Base-by-base conservation (phyloP, 53 echinoderm and acorn worm species). In the Luidia sarsii region DNA sequence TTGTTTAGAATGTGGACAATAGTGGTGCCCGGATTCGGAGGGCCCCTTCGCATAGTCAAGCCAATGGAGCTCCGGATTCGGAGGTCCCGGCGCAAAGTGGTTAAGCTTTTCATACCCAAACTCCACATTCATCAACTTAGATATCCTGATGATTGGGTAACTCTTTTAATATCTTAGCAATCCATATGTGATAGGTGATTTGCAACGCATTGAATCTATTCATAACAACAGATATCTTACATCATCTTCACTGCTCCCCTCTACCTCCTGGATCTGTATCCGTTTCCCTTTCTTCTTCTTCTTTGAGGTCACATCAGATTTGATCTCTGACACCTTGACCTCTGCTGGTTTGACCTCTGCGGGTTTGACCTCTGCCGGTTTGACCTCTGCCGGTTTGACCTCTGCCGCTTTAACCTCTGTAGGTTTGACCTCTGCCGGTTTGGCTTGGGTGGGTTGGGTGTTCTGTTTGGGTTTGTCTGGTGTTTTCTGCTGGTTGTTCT, bases 201-300 rank as follows among this genome's bases (percentile, higher is more conserved):
- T n/a, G n/a, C n/a, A n/a, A n/a, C n/a, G n/a, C n/a, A n/a, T n/a
- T n/a, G n/a, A n/a, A n/a, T n/a, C n/a, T n/a, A n/a, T n/a, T n/a
- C n/a, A n/a, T n/a, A n/a, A n/a, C n/a, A n/a, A n/a, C n/a, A n/a
- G 15, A 51, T 14, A 7, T 35, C 70, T 18, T 60, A 95, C 95
- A 87, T 90, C 92, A 63, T 89, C 90, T n/a, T 91, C 91, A 82
- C 92, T 90, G 70, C 87, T 84, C 4, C 77, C 77, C 19, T 85
- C 85, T 36, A 70, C 88, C 50, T 95, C 95, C 70, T 95, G 77
- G 14, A 95, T 95, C 63, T 84, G 82, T 61, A 92, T 71, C 23
- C 86, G 89, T 64, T 90, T 92, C 23, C 89, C 80, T 19, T 79
- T 82, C 67, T 64, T 94, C 60, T 91, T 85, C 50, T 59, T 54